These are phyloP conservation scores for Tenthredo livida DNA, from an alignment of 2,888 invertebrate genomes.

Conservation along the genomic window DNA sequence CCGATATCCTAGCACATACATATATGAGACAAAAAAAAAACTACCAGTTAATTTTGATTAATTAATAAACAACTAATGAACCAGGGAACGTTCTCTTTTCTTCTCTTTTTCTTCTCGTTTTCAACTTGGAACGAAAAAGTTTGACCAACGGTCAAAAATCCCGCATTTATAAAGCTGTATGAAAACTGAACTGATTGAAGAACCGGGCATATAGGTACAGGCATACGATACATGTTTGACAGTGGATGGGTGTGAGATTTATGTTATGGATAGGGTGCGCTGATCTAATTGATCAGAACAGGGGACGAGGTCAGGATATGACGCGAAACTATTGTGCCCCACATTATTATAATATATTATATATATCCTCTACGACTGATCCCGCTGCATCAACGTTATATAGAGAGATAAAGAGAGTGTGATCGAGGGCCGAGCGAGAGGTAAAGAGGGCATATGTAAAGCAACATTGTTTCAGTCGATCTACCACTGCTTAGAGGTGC, in stretches of 20 bases:
- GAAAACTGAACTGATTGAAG: neutral
- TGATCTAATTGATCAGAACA: slow-evolving; percentile 75
- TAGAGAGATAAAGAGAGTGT: slow-evolving; percentile 57
- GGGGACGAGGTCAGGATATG: slow-evolving; percentile 75
- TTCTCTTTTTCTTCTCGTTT: too few relatives aligned
- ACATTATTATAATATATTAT: slow-evolving; percentile 73
- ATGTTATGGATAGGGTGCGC: slow-evolving; percentile 69
- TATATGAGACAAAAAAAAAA: too few relatives aligned
- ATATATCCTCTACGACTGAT: slow-evolving; percentile 61
- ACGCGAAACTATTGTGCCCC: slow-evolving; percentile 76
- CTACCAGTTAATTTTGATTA: neutral
- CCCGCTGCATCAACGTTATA: slow-evolving; percentile 57
- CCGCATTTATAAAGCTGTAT: neutral
- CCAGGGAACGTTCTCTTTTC: too few relatives aligned
- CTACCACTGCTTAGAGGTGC: slow-evolving; percentile 40
- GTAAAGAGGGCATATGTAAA: slow-evolving; percentile 58
- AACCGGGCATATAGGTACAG: neutral
- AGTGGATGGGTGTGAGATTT: slow-evolving; percentile 67
- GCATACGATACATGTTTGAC: neutral
- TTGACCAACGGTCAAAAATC: too few relatives aligned
- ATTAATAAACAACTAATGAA: neutral
- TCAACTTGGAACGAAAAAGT: too few relatives aligned
- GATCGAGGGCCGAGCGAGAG: slow-evolving; percentile 55
- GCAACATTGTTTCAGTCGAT: slow-evolving; percentile 50
- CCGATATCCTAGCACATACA: too few relatives aligned